Conservation (phyloP, 2,797 vertebrate species). For the Pseudomugil tenellus region DNA sequence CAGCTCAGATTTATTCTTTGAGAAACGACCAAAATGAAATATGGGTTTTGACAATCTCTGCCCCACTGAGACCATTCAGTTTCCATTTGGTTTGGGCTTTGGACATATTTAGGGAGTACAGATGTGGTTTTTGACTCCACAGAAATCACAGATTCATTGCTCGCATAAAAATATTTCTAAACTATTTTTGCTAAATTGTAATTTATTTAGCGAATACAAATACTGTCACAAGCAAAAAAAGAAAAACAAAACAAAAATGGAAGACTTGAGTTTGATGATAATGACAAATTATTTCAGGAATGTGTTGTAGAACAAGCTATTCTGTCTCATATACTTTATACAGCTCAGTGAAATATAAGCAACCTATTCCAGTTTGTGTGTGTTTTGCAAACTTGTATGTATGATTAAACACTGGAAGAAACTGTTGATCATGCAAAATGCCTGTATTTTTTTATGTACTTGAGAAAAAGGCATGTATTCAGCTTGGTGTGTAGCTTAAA, state of each 20-base stretch:
- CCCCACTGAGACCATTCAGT: conserved; percentile 1
- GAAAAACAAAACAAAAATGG: no score
- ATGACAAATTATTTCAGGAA: no score
- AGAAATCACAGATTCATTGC: no score
- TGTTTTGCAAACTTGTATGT: background rate
- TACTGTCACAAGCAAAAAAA: background rate
- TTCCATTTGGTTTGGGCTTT: conserved; percentile 3
- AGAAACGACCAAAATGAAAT: conserved; percentile 13
- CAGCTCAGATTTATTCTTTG: conserved; percentile 7
- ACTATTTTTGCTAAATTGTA: background rate
- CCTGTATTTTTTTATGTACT: conserved; percentile 21
- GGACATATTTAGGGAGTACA: background rate
- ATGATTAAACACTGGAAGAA: background rate
- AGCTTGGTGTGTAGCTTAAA: background rate
- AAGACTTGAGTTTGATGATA: no score
- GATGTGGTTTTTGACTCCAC: no score
- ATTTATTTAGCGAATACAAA: background rate
- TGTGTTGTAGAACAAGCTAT: no score
- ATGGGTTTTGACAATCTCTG: conserved; percentile 15
- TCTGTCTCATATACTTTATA: no score
- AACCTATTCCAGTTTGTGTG: background rate
- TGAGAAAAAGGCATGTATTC: background rate
- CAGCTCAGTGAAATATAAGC: background rate
- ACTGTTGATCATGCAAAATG: conserved; percentile 20
- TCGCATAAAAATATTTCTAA: background rate